Percentiles rank a stretch among this genome's conserved stretches.
Conservation (phyloP, 2,113 vertebrate species). For the Solenodon paradoxus region DNA sequence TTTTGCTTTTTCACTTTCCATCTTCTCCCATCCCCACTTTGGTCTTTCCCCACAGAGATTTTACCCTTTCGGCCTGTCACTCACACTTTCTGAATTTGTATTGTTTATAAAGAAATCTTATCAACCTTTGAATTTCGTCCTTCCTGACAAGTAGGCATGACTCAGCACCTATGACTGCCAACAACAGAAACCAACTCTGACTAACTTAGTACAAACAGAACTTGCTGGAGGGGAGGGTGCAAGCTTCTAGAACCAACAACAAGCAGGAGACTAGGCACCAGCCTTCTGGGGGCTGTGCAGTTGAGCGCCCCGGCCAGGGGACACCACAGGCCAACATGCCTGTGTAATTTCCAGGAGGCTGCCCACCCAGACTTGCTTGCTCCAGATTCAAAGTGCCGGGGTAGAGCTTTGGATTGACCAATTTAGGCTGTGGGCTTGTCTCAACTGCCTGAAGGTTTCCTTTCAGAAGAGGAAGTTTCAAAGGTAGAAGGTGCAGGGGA, state of each 20-base stretch:
- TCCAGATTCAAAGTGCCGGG: not conserved
- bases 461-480: not conserved
- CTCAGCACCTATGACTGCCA: not conserved
- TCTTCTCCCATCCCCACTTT: not conserved
- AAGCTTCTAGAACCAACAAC: not conserved
- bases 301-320: fast-evolving
- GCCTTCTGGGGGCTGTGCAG: not conserved
- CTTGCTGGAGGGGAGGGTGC: not conserved
- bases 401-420: fast-evolving
- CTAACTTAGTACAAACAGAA: not conserved
- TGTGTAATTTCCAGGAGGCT: not conserved
- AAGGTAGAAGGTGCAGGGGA: not conserved
- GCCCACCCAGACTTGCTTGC: not conserved
- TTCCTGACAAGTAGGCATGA: slow-evolving; percentile 34
- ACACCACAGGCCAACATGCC: too few relatives aligned
- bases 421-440: not conserved
- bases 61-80: not conserved
- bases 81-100: not conserved
- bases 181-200: not conserved
- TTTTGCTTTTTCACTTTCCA: not conserved
- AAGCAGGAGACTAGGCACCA: not conserved
- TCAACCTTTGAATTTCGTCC: not conserved
- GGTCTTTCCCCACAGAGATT: not conserved
- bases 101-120: not conserved
- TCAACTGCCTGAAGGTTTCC: not conserved